Evolutionary conservation across 2,113 vertebrate species (phyloP), one percentile per base, ranked within the genome.

Genomic region (Sander vitreus): DNA sequence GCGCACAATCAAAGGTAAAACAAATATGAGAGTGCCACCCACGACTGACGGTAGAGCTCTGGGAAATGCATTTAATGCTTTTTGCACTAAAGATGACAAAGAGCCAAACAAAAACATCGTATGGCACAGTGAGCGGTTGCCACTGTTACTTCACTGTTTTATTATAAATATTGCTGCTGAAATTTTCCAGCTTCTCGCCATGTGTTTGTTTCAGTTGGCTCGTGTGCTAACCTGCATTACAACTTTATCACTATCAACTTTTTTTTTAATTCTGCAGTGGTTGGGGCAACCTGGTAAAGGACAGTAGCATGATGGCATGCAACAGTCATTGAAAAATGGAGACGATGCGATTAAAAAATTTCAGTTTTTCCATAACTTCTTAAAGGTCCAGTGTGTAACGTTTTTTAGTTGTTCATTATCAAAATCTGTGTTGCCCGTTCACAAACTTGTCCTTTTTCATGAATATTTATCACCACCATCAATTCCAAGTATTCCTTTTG

Each of bases 1-100:
- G 33, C 4, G 10, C 1, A 7, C 55, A 83, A 43, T 75, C 63
- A 82, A 55, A 58, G 21, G 53, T 33, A 50, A 76, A 83, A 43
- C 23, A 67, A 78, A 70, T 48, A 69, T 51, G 36, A 76, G 70
- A 69, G 25, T 18, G 18, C 47, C 53, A 25, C 43, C 50, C 15
- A n/a, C 45, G 4, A 59, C 25, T 69, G 39, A 57, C 8, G 43
- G 59, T 1, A 50, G 62, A 70, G 18, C 48, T 82, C 9, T 53
- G 27, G 33, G 55, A 70, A 59, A 54, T 8, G 71, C 11, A 50
- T 15, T 47, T 80, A 66, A 72, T 51, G n/a, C 18, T 75, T 59
- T 64, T 59, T 64, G 23, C 15, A 33, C 25, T 21, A 33, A 53
- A 53, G 18, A 53, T 12, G 30, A 36, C 23, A 48, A 68, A 80